These are phyloP conservation scores for Rhaphigaster nebulosa DNA, from an alignment of 2,888 invertebrate genomes.

Conservation along the genomic window DNA sequence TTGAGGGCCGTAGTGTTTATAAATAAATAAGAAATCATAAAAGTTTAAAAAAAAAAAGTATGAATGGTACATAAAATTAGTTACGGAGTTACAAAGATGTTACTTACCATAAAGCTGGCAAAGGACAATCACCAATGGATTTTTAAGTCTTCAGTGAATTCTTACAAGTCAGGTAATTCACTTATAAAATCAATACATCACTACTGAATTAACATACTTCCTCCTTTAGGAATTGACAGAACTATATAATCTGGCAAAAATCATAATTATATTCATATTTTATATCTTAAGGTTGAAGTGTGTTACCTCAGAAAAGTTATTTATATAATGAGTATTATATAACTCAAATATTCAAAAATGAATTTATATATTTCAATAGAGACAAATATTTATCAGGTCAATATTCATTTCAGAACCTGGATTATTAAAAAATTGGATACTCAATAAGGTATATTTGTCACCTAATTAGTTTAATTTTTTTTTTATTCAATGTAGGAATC, in stretches of 20 bases:
- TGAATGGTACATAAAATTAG: neutral
- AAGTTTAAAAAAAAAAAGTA: neutral
- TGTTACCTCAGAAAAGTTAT: no score
- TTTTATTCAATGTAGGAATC: neutral
- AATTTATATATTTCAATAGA: neutral
- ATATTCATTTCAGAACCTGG: neutral
- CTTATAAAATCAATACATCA: constrained; percentile 26
- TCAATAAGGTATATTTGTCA: neutral
- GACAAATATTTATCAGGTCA: neutral
- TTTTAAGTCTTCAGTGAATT: constrained; percentile 43
- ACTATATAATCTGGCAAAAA: neutral
- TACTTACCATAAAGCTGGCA: constrained; percentile 19
- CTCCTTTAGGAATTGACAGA: neutral
- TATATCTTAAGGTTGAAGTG: no score
- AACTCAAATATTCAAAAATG: neutral
- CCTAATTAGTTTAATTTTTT: neutral
- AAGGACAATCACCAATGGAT: neutral
- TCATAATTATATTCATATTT: no score
- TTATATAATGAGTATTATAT: neutral
- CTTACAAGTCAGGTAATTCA: constrained; percentile 17
- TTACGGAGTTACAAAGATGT: neutral
- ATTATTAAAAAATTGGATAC: neutral
- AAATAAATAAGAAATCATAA: neutral
- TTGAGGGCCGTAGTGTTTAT: neutral
- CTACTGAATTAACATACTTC: neutral